Conservation (phyloP, 1,140 invertebrate species). For the Drosophila nasuta region DNA sequence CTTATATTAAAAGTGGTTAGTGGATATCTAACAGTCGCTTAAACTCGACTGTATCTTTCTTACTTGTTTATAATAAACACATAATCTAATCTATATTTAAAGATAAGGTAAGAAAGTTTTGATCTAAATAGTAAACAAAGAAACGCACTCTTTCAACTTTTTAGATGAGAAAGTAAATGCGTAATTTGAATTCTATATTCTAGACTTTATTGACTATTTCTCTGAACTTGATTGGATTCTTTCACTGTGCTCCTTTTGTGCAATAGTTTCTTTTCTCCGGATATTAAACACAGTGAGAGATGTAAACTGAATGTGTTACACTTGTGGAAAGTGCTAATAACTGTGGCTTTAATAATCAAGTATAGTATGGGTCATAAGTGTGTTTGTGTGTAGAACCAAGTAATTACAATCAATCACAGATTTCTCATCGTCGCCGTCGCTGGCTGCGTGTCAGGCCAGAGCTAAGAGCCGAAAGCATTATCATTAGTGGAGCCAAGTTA, state of each 20-base stretch:
- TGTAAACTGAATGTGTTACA: background rate
- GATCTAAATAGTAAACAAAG: background rate
- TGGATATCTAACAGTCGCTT: too few relatives aligned
- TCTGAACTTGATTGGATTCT: background rate
- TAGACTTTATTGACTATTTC: constrained; percentile 1
- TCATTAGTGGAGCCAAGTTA: constrained; percentile 55
- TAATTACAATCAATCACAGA: constrained; percentile 70
- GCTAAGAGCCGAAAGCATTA: constrained; percentile 36
- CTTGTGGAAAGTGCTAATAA: constrained; percentile 58
- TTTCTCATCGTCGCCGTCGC: constrained; percentile 21
- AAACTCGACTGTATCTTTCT: too few relatives aligned
- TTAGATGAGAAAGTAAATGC: too few relatives aligned
- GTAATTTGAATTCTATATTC: too few relatives aligned
- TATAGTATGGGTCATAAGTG: background rate
- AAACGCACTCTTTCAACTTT: too few relatives aligned
- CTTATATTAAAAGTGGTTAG: too few relatives aligned
- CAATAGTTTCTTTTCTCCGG: background rate
- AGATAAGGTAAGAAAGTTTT: background rate
- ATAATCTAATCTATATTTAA: background rate
- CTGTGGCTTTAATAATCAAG: constrained; percentile 50
- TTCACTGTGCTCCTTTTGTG: background rate
- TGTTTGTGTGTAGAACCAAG: constrained; percentile 3
- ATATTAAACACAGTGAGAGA: background rate
- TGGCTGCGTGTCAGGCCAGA: background rate
- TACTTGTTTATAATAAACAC: background rate